Base-by-base conservation (phyloP, 2,113 vertebrate genomes). In the Actenoides hombroni region DNA sequence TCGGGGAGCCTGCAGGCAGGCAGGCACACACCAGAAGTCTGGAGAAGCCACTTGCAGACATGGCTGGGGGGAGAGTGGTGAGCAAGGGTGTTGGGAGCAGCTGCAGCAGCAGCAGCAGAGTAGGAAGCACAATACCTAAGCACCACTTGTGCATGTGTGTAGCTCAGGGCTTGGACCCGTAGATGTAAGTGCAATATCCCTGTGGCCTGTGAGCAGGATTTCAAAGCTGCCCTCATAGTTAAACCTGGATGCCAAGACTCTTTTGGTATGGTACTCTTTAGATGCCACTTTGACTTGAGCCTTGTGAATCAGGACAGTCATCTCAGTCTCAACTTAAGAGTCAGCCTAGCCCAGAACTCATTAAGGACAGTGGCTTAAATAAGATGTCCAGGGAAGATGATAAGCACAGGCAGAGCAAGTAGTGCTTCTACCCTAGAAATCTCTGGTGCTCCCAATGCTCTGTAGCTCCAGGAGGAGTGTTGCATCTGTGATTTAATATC, bases 121-220 rank as follows among this genome's bases (percentile, higher is more conserved):
- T 51, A 80, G 35, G 23, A 61, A 21, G 51, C 13, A 39, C 48
- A 11, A 1, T 26, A 18, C 16, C 25, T 4, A 2, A 76, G 81
- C 12, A 19, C 10, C 0, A 4, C 33, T 86, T 54, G 11, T n/a
- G 0, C 0, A 0, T 23, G 16, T 1, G 2, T 20, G 12, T 39
- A n/a, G 26, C 53, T 71, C 5, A 1, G 18, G 16, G 16, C 6
- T 75, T 33, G 60, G 56, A 65, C 23, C 11, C 20, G 3, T 5
- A 39, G 46, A 4, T 80, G 13, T 10, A 49, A 63, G 54, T 35
- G 18, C 29, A 13, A 6, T 68, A 39, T 61, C 83, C 29, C 7
- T 33, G 37, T 48, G 61, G 33, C 31, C 53, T n/a, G 18, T n/a
- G 39, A 53, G 49, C 2, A 3, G 49, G 35, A 56, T 69, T 89